These are phyloP conservation scores for Drosophila subobscura DNA, from an alignment of 1,140 invertebrate species.

Conservation along the genomic window DNA sequence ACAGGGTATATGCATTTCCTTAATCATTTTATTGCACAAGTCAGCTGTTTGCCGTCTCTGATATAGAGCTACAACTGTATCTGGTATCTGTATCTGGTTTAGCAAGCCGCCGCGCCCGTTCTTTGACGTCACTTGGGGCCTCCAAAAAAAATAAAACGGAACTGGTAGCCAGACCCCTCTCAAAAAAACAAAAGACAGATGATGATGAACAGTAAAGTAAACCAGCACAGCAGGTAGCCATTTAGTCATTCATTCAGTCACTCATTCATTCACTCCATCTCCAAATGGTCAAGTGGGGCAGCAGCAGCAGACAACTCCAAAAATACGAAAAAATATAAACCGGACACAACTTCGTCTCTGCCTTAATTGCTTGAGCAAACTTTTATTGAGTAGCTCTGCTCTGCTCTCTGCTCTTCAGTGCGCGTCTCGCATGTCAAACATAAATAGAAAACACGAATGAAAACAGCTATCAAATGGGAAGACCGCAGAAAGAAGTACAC, in stretches of 20 bases:
- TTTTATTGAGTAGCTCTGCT: conserved; percentile 25
- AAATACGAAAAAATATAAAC: conserved; percentile 34
- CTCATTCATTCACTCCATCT: conserved; percentile 29
- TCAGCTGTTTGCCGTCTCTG: not conserved
- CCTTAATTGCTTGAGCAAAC: conserved; percentile 54
- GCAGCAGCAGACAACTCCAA: conserved; percentile 56
- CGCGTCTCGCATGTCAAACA: conserved; percentile 40
- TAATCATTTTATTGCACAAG: conserved; percentile 7
- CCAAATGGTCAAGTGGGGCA: conserved; percentile 47
- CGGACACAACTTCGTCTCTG: conserved; percentile 41
- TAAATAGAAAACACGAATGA: conserved; percentile 36
- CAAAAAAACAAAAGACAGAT: conserved; percentile 31
- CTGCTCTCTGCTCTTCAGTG: not conserved
- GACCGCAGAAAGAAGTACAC: no score
- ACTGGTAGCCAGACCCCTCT: conserved; percentile 61
- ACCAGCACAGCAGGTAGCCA: conserved; percentile 75
- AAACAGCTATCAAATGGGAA: no score
- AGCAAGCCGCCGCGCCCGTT: conserved; percentile 17
- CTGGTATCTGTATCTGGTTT: conserved; percentile 6
- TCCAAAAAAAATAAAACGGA: conserved; percentile 50
- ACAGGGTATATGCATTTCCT: conserved; percentile 17
- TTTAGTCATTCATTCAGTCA: conserved; percentile 20
- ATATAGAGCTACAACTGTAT: no score
- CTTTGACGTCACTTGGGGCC: conserved; percentile 56
- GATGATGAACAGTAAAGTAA: conserved; percentile 57